These are phyloP conservation scores for Lepidonotus clava DNA, from an alignment of 2,888 invertebrate genomes.

Conservation along the genomic window DNA sequence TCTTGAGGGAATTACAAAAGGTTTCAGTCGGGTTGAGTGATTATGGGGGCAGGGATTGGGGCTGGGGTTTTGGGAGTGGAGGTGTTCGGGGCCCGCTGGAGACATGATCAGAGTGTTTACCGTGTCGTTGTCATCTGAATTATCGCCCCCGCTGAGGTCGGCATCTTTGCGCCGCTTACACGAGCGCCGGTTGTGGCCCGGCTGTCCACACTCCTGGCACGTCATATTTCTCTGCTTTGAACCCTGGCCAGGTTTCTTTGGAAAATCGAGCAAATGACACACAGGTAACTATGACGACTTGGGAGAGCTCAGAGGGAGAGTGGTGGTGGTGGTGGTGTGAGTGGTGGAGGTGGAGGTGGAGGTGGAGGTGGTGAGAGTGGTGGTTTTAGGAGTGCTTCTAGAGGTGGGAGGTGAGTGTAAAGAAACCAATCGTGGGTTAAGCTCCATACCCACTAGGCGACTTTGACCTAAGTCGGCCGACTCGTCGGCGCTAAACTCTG, in stretches of 20 bases:
- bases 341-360: too few relatives aligned
- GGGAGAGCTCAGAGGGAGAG: not conserved
- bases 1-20: too few relatives aligned
- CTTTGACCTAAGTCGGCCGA: too few relatives aligned
- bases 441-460: too few relatives aligned
- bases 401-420: too few relatives aligned
- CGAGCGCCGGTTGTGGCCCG: constrained; percentile 44
- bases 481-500: too few relatives aligned
- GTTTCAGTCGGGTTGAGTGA: too few relatives aligned
- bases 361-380: too few relatives aligned
- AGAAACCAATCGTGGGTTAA: too few relatives aligned
- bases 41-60: not conserved
- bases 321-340: too few relatives aligned
- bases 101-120: constrained; percentile 15
- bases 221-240: constrained; percentile 18
- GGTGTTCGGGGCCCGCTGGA: not conserved
- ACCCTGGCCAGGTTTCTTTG: not conserved
- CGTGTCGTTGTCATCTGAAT: constrained; percentile 48
- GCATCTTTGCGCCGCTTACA: constrained; percentile 38
- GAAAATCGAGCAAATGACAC: constrained; percentile 19
- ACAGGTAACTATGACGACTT: not conserved
- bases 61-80: not conserved
- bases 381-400: too few relatives aligned
- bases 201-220: constrained; percentile 39
- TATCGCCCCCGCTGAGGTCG: constrained; percentile 44